Evolutionary conservation across 1,140 invertebrate species (phyloP).

Genomic region (Protaetia brevitarsis): DNA sequence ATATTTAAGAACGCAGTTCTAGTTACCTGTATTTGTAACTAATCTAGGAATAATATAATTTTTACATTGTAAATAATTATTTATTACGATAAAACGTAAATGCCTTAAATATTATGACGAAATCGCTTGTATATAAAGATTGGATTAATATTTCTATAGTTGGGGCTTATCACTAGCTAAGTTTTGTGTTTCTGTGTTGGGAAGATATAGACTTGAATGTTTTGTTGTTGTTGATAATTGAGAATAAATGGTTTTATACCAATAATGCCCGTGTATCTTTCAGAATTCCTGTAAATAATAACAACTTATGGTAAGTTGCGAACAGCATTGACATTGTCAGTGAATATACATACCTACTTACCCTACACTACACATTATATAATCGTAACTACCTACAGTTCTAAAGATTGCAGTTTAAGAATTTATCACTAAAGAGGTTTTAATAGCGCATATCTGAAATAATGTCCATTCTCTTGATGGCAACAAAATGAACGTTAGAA

Average conservation of each 20-base stretch:
- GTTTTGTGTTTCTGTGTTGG: conserved; percentile 16
- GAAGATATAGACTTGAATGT: conserved; percentile 15
- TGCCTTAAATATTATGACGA: conserved; percentile 22
- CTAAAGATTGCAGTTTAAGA: too few species aligned
- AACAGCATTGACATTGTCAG: too few species aligned
- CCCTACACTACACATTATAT: too few species aligned
- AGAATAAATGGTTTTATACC: conserved; percentile 27
- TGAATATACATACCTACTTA: too few species aligned
- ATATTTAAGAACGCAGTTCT: conserved; percentile 3
- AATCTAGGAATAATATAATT: not conserved
- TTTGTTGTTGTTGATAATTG: conserved; percentile 23
- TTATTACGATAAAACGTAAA: not conserved
- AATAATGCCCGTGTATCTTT: not conserved
- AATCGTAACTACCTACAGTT: too few species aligned
- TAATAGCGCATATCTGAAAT: too few species aligned
- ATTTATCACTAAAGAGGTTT: too few species aligned
- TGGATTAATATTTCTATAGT: conserved; percentile 20
- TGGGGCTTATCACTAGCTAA: not conserved
- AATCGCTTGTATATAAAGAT: conserved; percentile 23
- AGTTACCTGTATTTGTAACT: conserved; percentile 17
- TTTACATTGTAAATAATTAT: conserved; percentile 16
- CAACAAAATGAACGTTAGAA: too few species aligned
- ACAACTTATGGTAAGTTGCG: too few species aligned
- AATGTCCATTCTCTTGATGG: too few species aligned
- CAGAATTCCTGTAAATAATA: not conserved